Evolutionary conservation across 2,888 invertebrate genomes (phyloP), one percentile per base, ranked within the genome.

Genomic region (Laothoe populi): DNA sequence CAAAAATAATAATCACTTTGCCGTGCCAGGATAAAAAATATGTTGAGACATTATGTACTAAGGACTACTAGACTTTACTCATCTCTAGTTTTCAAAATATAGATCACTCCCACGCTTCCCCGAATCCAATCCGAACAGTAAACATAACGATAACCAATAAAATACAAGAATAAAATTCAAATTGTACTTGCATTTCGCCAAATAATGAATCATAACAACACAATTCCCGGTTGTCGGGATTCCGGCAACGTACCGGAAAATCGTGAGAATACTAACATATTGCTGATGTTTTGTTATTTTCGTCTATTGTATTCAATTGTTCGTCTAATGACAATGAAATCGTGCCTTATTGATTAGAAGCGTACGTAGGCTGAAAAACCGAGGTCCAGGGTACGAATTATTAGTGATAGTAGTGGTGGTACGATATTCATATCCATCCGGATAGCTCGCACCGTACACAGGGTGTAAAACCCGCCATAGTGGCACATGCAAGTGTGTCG

Each of bases 211-310:
- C 64, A 62, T 64, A 71, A 71, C 66, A 69, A 70, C 68, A 65
- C 68, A 67, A 70, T 67, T 59, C 66, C 61, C 62, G 64, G 57
- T 64, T 63, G 58, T 58, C 59, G 49, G 61, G 57, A 53, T 53
- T 53, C 49, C 68, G 35, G 63, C 68, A 71, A 71, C 70, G 70
- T 66, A 19, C 57, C 64, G 67, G 70, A 71, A 71, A 71, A 70
- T 69, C 65, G 66, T 57, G 26, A 24, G 31, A 53, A 19, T 11
- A 31, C 7, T 31, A 31, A 49, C 8, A 10, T 5, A 31, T 46
- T 24, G 23, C 23, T 23, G 46, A 7, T 49, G 26, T 49, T 49
- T 49, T 49, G 31, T 3, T 16, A n/a, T n/a, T 40, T n/a, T 42
- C 11, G 35, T 11, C 35, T 35, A 1, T 10, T 42, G 42, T 31